These are phyloP conservation scores for Todus mexicanus DNA, from an alignment of 2,797 vertebrate species.

Conservation along the genomic window DNA sequence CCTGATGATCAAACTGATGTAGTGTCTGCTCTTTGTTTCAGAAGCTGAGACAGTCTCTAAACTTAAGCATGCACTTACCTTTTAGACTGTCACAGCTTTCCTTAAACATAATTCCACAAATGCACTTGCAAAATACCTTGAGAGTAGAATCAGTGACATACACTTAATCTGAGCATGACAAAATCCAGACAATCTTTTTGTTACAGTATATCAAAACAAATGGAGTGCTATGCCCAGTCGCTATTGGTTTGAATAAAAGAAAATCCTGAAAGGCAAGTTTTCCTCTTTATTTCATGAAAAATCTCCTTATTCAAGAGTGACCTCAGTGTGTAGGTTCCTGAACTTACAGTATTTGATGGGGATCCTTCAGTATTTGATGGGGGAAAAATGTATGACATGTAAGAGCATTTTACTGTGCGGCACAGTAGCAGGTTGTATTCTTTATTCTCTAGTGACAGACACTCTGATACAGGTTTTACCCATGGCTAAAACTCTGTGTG, in stretches of 20 bases:
- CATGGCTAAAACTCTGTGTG: accelerated
- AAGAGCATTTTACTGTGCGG: neutral
- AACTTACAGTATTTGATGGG: neutral
- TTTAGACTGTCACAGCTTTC: neutral
- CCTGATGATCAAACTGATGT: neutral
- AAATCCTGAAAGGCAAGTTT: neutral
- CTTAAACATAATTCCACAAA: neutral
- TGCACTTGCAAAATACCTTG: neutral
- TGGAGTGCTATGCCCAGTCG: neutral
- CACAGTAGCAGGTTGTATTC: accelerated
- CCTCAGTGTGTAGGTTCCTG: neutral
- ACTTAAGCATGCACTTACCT: neutral
- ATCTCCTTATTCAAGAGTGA: neutral
- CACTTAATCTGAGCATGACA: neutral
- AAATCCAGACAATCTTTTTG: neutral
- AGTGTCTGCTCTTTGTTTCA: neutral
- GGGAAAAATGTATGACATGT: too few relatives aligned
- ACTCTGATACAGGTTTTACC: neutral
- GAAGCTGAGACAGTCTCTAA: neutral
- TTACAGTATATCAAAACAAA: neutral
- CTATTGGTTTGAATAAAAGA: neutral
- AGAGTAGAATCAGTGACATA: neutral
- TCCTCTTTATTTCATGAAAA: neutral
- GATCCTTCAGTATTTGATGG: neutral
- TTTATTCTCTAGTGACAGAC: neutral